A percentile compares a stretch with the other conserved stretches of the same genome.
phyloP scores from a whole-genome alignment of 1,140 invertebrate species.

The Helicoverpa armigera region DNA sequence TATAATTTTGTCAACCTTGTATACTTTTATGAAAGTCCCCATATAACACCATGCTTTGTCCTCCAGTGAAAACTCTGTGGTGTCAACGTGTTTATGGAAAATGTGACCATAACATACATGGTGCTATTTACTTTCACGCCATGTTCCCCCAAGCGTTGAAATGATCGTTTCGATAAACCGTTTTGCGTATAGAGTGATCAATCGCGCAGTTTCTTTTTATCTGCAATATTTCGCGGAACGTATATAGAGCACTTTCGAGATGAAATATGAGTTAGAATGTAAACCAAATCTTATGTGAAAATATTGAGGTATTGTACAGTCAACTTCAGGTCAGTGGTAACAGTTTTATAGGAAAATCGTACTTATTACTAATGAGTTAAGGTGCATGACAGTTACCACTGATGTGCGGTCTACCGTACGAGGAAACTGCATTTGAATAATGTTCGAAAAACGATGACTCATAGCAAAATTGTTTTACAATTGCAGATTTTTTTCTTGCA shows the following conservation, averaged over 20 bases:
- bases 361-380: no score
- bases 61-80: constrained; percentile 44
- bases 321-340: no score
- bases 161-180: constrained; percentile 37
- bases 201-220: constrained; percentile 6
- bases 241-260: not conserved
- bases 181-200: not conserved
- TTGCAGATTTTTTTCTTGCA: constrained; percentile 41
- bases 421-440: constrained; percentile 23
- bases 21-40: constrained; percentile 47
- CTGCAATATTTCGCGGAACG: constrained; percentile 1
- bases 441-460: constrained; percentile 34
- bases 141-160: constrained; percentile 33
- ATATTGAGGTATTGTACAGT: constrained; percentile 15
- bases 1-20: constrained; percentile 53
- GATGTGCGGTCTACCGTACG: no score
- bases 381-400: no score
- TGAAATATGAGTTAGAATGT: constrained; percentile 1
- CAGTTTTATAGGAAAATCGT: no score
- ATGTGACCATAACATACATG: constrained; percentile 42
- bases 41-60: constrained; percentile 45
- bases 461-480: constrained; percentile 20
- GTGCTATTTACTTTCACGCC: constrained; percentile 44
- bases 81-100: constrained; percentile 38
- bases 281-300: not conserved